phyloP scores from a whole-genome alignment of 2,113 vertebrate genomes.

The Pavo muticus region DNA sequence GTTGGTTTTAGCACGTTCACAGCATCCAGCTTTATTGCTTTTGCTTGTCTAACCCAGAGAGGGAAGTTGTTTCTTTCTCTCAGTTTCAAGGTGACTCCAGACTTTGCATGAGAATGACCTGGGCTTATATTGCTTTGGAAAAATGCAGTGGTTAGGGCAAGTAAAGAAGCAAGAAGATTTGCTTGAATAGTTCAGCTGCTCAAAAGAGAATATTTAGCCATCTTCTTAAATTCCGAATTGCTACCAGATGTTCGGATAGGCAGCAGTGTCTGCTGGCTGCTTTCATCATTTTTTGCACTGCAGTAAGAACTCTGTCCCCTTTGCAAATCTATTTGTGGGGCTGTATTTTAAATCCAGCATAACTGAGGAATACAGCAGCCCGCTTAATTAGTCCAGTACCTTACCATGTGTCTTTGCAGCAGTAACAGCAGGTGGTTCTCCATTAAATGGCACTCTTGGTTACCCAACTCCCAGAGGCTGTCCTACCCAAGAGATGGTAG shows the following conservation, averaged over 20 bases:
- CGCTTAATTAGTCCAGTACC: not conserved
- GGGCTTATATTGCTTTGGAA: not conserved
- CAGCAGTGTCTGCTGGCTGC: not conserved
- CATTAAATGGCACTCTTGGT: not conserved
- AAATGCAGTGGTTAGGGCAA: not conserved
- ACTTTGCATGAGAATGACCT: not conserved
- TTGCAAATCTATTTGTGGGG: not conserved
- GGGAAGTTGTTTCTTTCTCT: not conserved
- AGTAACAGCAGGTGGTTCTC: not conserved
- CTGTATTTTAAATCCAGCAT: not conserved
- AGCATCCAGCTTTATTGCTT: not conserved
- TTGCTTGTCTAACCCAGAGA: not conserved
- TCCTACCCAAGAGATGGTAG: not conserved
- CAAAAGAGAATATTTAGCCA: not conserved
- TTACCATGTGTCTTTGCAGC: not conserved
- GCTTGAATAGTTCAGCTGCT: not conserved
- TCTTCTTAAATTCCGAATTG: not conserved
- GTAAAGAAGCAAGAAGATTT: not conserved
- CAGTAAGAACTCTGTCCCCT: not conserved
- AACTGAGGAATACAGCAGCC: not conserved
- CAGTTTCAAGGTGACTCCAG: not conserved
- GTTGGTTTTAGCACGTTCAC: not conserved
- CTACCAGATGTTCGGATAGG: not conserved
- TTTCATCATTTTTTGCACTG: not conserved
- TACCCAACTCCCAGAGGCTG: not conserved